phyloP scores from a whole-genome alignment of 1,140 invertebrate species.

The Conus betulinus region DNA sequence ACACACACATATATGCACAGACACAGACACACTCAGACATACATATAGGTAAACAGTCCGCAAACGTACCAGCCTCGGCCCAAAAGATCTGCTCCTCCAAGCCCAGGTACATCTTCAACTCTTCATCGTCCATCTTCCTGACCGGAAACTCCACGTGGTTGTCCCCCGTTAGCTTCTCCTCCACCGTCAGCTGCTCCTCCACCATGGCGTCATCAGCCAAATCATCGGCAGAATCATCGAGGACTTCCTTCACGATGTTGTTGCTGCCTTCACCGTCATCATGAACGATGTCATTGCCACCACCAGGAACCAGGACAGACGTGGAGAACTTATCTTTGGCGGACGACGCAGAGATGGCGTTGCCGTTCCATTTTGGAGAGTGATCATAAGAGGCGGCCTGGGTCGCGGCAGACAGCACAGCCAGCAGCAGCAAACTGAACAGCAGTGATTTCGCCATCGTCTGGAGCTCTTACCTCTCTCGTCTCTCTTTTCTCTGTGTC shows the following conservation, averaged over 20 bases:
- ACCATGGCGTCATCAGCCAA: background rate
- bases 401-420: background rate
- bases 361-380: no score
- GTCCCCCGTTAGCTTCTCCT: background rate
- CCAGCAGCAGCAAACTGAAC: background rate
- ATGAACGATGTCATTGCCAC: background rate
- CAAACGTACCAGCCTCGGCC: background rate
- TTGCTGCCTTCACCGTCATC: background rate
- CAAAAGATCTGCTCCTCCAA: background rate
- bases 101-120: background rate
- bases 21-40: background rate
- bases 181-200: background rate
- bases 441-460: constrained; percentile 1
- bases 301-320: background rate
- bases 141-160: background rate
- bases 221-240: background rate
- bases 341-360: background rate
- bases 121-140: background rate
- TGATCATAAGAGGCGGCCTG: background rate
- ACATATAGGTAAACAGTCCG: background rate
- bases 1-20: background rate
- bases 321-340: background rate
- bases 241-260: background rate
- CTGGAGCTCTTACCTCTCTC: no score
- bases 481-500: no score